Evolutionary conservation across 53 echinoderm and acorn worm species (phyloP).

Genomic region (Luidia sarsii): DNA sequence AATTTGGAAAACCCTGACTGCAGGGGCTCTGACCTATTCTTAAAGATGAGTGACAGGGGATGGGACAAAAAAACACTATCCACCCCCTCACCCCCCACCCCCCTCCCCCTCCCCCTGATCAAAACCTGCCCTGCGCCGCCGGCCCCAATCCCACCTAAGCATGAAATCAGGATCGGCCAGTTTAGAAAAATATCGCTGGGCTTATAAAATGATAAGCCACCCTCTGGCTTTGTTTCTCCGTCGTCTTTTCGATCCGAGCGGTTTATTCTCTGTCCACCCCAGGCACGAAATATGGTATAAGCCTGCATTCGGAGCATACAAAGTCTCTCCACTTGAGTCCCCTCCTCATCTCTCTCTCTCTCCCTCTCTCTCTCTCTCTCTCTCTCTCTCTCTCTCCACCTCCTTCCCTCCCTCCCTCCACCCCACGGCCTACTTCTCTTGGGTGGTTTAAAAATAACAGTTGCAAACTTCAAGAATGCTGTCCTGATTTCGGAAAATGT

Average conservation of each 20-base stretch:
- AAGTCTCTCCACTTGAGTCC: too few relatives aligned
- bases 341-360: too few relatives aligned
- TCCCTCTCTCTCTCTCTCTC: too few relatives aligned
- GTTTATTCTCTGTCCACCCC: conserved; percentile 43
- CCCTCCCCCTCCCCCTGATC: too few relatives aligned
- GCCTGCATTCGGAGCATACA: conserved; percentile 47
- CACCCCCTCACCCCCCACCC: conserved; percentile 7
- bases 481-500: conserved; percentile 57
- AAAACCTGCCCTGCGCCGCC: conserved; percentile 11
- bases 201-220: conserved; percentile 58
- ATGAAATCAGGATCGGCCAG: conserved; percentile 57
- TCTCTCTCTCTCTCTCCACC: too few relatives aligned
- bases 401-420: not conserved
- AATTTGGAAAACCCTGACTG: conserved; percentile 41
- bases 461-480: conserved; percentile 60
- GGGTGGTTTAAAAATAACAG: conserved; percentile 55
- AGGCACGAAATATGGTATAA: conserved; percentile 52
- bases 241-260: conserved; percentile 23
- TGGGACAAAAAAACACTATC: conserved; percentile 55
- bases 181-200: conserved; percentile 52
- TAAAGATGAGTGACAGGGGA: conserved; percentile 47
- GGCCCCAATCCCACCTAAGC: conserved; percentile 54
- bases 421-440: conserved; percentile 55
- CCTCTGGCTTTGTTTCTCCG: conserved; percentile 50
- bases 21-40: conserved; percentile 47